A percentile compares a stretch with the other conserved stretches of the same genome.
phyloP scores from a whole-genome alignment of 2,113 vertebrate species.

The Gadus chalcogrammus region DNA sequence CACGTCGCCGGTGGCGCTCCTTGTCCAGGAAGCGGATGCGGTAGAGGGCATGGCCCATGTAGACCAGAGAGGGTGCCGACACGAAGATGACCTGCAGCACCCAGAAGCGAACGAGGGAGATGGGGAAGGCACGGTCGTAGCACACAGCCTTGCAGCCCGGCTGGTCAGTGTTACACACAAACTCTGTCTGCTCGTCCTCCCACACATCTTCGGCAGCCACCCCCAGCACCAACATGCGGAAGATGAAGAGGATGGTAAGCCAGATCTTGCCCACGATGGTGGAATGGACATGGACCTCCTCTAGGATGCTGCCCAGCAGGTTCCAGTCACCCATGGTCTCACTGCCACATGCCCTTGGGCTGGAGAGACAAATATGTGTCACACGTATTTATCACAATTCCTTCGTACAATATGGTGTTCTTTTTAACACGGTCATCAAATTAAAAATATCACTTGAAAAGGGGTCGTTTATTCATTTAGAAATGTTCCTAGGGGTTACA shows the following conservation, averaged over 20 bases:
- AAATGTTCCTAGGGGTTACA: no score
- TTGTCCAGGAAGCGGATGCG: conserved; percentile 84
- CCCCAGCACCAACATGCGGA: conserved; percentile 90
- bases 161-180: conserved; percentile 92
- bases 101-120: conserved; percentile 93
- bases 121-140: conserved; percentile 89
- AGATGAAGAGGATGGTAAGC: conserved; percentile 94
- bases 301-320: conserved; percentile 88
- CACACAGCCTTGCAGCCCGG: conserved; percentile 91
- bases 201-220: conserved; percentile 92
- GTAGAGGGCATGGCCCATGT: conserved; percentile 93
- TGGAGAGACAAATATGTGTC: conserved; percentile 17
- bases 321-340: conserved; percentile 93
- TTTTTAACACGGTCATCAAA: no score
- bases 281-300: conserved; percentile 93
- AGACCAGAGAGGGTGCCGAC: conserved; percentile 89
- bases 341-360: conserved; percentile 69
- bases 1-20: conserved; percentile 79
- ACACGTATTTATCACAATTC: background rate
- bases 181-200: conserved; percentile 90
- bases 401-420: background rate
- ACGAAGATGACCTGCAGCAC: conserved; percentile 94
- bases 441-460: no score
- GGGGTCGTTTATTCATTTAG: no score
- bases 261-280: conserved; percentile 94